Evolutionary conservation across 2,113 vertebrate genomes (phyloP).

Genomic region (Cranoglanis bouderius): DNA sequence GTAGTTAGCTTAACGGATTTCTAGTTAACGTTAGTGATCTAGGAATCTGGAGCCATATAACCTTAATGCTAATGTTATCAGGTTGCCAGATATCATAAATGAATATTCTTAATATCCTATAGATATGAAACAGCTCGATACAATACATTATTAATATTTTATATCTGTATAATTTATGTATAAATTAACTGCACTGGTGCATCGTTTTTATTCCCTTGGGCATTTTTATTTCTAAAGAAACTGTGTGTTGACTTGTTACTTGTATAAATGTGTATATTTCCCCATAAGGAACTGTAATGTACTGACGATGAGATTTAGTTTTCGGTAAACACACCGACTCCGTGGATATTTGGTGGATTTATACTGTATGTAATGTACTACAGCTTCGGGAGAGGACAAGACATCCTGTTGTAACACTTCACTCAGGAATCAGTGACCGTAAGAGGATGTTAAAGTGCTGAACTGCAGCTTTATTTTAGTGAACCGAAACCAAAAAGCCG

Average conservation of each 20-base stretch:
- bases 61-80: background rate
- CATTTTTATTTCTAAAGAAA: background rate
- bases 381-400: background rate
- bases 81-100: background rate
- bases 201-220: background rate
- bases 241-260: background rate
- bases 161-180: too few relatives aligned
- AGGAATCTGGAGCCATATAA: too few relatives aligned
- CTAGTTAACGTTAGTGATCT: background rate
- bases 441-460: conserved; percentile 41
- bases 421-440: background rate
- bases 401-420: background rate
- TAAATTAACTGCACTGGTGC: too few relatives aligned
- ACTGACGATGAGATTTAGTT: background rate
- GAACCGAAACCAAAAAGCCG: conserved; percentile 22
- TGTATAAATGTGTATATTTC: background rate
- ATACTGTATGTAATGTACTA: background rate
- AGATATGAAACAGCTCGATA: background rate
- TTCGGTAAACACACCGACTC: background rate
- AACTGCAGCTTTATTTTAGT: conserved; percentile 14
- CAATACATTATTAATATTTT: too few relatives aligned
- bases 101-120: background rate
- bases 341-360: too few relatives aligned
- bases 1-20: background rate
- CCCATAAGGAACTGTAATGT: background rate